Conservation (phyloP, 2,888 invertebrate genomes). For the Latheticus oryzae region DNA sequence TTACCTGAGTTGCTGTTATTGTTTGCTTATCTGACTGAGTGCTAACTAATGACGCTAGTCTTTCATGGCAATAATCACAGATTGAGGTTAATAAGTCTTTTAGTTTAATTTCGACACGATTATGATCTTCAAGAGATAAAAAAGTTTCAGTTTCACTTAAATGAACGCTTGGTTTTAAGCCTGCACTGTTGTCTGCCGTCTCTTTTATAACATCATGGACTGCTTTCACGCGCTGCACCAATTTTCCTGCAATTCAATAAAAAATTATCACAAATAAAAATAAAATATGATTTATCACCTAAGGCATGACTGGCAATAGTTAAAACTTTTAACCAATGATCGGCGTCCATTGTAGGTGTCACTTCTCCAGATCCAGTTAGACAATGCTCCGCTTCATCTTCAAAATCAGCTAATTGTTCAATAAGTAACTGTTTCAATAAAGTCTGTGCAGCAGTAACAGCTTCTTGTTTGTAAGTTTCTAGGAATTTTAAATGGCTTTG, state of each 20-base stretch:
- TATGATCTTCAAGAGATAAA: constrained; percentile 77
- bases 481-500: constrained; percentile 90
- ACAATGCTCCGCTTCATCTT: constrained; percentile 69
- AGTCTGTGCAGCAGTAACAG: constrained; percentile 88
- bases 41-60: constrained; percentile 88
- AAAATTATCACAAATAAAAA: too few species aligned
- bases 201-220: constrained; percentile 83
- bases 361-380: constrained; percentile 67
- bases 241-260: constrained; percentile 63
- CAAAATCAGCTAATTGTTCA: constrained; percentile 75
- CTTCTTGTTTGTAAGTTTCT: constrained; percentile 88
- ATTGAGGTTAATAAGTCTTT: constrained; percentile 83
- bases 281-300: constrained; percentile 48
- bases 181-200: constrained; percentile 76
- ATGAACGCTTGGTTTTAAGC: constrained; percentile 57
- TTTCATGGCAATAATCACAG: constrained; percentile 92
- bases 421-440: constrained; percentile 90
- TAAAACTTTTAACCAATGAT: constrained; percentile 63
- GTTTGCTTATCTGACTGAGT: constrained; percentile 80
- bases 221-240: constrained; percentile 80
- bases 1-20: constrained; percentile 82
- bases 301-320: constrained; percentile 61
- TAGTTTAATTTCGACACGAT: constrained; percentile 76
- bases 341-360: constrained; percentile 61
- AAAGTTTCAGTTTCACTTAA: constrained; percentile 72